Conservation (phyloP, 2,113 vertebrate species). For the Candoia aspera region DNA sequence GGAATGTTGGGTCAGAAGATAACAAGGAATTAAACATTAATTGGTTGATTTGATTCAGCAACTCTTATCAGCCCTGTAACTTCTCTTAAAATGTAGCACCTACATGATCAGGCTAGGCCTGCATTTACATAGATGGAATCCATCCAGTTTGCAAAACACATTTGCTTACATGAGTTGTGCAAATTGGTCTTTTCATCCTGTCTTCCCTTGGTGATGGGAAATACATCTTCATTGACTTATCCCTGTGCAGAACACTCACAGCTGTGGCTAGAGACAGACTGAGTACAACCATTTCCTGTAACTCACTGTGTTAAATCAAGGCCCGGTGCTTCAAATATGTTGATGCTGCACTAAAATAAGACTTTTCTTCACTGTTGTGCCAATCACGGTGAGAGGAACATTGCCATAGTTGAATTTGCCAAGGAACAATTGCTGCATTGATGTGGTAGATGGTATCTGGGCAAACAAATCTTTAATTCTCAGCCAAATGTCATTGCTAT, state of each 20-base stretch:
- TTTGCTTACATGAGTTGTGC: neutral
- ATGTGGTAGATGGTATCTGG: neutral
- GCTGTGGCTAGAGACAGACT: neutral
- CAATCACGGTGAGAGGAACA: neutral
- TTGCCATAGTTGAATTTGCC: neutral
- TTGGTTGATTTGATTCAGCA: neutral
- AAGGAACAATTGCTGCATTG: neutral
- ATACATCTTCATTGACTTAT: slow-evolving; percentile 20
- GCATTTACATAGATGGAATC: neutral
- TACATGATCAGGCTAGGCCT: neutral
- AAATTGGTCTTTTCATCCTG: neutral
- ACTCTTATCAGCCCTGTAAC: neutral
- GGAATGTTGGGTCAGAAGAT: neutral
- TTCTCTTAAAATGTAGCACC: neutral
- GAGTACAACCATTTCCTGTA: neutral
- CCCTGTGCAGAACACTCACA: slow-evolving; percentile 23
- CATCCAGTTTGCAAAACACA: slow-evolving; percentile 23
- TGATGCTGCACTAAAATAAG: slow-evolving; percentile 2
- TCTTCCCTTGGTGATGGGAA: neutral
- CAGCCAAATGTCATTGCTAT: too few species aligned
- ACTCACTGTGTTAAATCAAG: slow-evolving; percentile 3
- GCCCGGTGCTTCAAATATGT: neutral
- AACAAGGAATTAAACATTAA: neutral
- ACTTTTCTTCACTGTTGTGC: neutral
- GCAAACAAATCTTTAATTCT: neutral